Evolutionary conservation across 1,140 invertebrate genomes (phyloP).

Genomic region (Octopus sinensis): DNA sequence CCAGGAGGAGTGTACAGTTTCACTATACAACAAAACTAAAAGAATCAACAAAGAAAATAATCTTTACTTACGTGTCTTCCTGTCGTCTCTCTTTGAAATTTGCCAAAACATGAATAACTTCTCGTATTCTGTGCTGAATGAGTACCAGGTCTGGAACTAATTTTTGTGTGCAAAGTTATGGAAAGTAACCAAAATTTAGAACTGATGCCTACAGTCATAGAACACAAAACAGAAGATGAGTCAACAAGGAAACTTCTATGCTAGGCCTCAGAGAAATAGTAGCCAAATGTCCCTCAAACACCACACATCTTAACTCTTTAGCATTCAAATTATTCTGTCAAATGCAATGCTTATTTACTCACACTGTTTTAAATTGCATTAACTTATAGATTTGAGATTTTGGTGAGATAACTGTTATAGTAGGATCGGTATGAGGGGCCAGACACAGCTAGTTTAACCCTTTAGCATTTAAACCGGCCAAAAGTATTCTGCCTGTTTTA

Average conservation of each 20-base stretch:
- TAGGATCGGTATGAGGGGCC: too few relatives aligned
- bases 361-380: too few relatives aligned
- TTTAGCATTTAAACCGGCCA: too few relatives aligned
- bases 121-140: conserved; percentile 86
- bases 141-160: conserved; percentile 72
- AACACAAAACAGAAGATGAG: not conserved
- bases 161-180: conserved; percentile 40
- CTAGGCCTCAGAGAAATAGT: not conserved
- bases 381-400: too few relatives aligned
- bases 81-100: conserved; percentile 84
- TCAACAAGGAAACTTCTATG: not conserved
- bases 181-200: conserved; percentile 15
- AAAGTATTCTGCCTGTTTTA: too few relatives aligned
- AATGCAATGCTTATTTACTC: not conserved
- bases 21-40: too few relatives aligned
- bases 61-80: conserved; percentile 61
- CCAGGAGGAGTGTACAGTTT: too few relatives aligned
- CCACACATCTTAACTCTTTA: not conserved
- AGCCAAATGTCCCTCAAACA: not conserved
- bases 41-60: too few relatives aligned
- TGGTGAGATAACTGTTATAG: too few relatives aligned
- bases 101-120: conserved; percentile 79
- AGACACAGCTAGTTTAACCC: too few relatives aligned
- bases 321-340: not conserved
- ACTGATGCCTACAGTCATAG: not conserved